Evolutionary conservation across 1,140 invertebrate genomes (phyloP).

Genomic region (Caenorhabditis elegans): DNA sequence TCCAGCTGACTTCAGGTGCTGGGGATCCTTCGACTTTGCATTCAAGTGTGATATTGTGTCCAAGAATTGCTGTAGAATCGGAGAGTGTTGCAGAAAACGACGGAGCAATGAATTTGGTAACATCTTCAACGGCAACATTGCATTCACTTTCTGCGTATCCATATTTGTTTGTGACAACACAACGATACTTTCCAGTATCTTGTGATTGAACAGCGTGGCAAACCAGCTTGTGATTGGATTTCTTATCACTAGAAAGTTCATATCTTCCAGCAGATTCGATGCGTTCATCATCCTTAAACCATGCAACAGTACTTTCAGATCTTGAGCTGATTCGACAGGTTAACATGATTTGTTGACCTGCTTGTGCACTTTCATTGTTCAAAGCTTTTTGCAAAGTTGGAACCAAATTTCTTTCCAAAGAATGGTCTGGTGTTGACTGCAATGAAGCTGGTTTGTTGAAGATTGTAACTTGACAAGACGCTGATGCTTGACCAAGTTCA

Average conservation of each 20-base stretch:
- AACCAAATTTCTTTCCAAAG: neutral
- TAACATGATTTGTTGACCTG: conserved; percentile 42
- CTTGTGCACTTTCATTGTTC: conserved; percentile 45
- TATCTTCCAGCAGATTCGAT: conserved; percentile 38
- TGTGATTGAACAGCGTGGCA: conserved; percentile 1
- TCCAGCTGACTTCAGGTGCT: conserved; percentile 43
- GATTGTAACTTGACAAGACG: conserved; percentile 12
- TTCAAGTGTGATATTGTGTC: conserved; percentile 21
- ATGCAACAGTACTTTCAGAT: conserved; percentile 25
- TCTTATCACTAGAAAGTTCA: conserved; percentile 25
- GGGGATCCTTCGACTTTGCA: conserved; percentile 40
- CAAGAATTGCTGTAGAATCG: conserved; percentile 8
- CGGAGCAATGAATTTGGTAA: neutral
- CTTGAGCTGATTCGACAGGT: conserved; percentile 42
- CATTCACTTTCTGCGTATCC: conserved; percentile 39
- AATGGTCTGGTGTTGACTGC: conserved; percentile 11
- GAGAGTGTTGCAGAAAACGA: neutral
- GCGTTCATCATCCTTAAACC: conserved; percentile 36
- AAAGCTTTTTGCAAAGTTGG: conserved; percentile 34
- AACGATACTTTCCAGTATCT: conserved; percentile 36
- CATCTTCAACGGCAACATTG: conserved; percentile 8
- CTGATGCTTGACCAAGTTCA: conserved; percentile 22
- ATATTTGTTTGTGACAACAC: conserved; percentile 37
- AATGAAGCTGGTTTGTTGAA: neutral
- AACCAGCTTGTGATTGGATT: conserved; percentile 32